phyloP scores from a whole-genome alignment of 2,113 vertebrate genomes.

The Phrynocephalus versicolor region DNA sequence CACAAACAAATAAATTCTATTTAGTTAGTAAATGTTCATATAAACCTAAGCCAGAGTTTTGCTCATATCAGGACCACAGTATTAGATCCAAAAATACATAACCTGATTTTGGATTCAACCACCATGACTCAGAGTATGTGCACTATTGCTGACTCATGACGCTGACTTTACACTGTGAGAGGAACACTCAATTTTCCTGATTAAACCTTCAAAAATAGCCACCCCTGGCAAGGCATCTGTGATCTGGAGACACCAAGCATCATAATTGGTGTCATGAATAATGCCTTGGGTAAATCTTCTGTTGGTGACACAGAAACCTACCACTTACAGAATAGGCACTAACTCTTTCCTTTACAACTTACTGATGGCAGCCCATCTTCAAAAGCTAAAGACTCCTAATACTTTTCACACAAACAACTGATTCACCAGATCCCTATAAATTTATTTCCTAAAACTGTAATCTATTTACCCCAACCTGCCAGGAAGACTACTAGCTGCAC shows the following conservation, averaged over 20 bases:
- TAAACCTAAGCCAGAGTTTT: background rate
- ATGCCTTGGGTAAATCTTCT: background rate
- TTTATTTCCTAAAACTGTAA: background rate
- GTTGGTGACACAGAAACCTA: rapidly evolving
- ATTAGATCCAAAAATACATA: background rate
- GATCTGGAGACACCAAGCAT: background rate
- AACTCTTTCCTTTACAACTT: background rate
- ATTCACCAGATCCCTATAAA: background rate
- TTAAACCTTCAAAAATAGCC: constrained; percentile 1
- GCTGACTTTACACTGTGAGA: background rate
- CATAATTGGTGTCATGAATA: background rate
- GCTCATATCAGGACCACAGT: constrained; percentile 22
- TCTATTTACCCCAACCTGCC: background rate
- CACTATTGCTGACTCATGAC: constrained; percentile 20
- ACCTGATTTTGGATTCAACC: background rate
- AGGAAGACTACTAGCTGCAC: background rate
- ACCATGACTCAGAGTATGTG: background rate
- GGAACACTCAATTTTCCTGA: constrained; percentile 1
- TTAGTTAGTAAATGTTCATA: background rate
- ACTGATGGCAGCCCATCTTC: background rate
- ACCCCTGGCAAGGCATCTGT: background rate
- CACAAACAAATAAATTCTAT: background rate
- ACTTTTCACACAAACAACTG: background rate
- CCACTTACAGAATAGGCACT: background rate
- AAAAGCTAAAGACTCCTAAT: background rate